A percentile compares a stretch with the other conserved stretches of the same genome.
Conservation (phyloP, 1,140 invertebrate genomes). For the Grapholita molesta region DNA sequence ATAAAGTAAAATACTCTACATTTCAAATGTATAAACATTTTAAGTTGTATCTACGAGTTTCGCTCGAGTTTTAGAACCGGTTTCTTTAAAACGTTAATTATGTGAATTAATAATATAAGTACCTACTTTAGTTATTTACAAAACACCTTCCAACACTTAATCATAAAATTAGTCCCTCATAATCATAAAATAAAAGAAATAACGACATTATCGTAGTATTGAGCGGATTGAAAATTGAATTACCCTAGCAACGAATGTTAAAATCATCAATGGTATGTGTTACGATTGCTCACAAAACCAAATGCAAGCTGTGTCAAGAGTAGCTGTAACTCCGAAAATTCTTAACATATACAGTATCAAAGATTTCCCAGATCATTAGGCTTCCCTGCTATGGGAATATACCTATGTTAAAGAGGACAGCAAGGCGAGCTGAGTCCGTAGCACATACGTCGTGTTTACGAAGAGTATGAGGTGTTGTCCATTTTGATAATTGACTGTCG, state of each 20-base stretch:
- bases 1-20: no score
- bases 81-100: neutral
- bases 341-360: no score
- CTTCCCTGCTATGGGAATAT: neutral
- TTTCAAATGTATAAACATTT: no score
- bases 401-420: neutral
- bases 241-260: no score
- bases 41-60: neutral
- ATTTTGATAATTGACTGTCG: constrained; percentile 41
- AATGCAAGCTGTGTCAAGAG: no score
- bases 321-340: no score
- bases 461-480: constrained; percentile 29
- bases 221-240: no score
- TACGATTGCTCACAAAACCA: no score
- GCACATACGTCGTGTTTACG: constrained; percentile 26
- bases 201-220: no score
- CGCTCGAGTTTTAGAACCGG: neutral
- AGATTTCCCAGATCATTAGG: neutral
- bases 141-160: neutral
- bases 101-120: neutral
- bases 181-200: no score
- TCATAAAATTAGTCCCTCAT: no score
- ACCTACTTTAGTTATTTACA: neutral
- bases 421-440: neutral
- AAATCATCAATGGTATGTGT: no score